Evolutionary conservation across 2,113 vertebrate species (phyloP).

Genomic region (Alces alces): DNA sequence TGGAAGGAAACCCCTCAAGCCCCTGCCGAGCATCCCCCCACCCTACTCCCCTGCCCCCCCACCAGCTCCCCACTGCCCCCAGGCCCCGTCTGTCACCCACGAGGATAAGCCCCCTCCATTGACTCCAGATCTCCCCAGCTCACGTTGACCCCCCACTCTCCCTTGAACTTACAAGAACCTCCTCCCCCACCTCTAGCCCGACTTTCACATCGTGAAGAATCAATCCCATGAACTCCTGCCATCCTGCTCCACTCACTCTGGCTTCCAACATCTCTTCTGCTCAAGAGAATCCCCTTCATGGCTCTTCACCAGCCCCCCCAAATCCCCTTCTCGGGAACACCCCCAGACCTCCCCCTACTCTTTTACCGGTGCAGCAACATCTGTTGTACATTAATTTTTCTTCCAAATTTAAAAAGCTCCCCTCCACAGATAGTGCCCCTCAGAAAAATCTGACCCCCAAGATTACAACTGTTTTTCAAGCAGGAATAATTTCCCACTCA

Average conservation of each 20-base stretch:
- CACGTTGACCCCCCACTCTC: neutral
- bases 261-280: neutral
- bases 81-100: neutral
- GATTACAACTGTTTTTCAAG: neutral
- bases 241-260: neutral
- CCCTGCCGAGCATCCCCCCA: neutral
- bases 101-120: neutral
- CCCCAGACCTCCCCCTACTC: neutral
- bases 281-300: neutral
- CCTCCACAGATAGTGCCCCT: neutral
- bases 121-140: neutral
- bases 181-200: no score
- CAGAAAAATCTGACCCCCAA: neutral
- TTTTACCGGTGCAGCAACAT: neutral
- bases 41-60: no score
- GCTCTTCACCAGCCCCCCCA: neutral
- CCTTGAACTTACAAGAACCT: neutral
- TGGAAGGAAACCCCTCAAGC: no score
- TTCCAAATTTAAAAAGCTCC: neutral
- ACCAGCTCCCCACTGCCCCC: neutral
- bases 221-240: neutral
- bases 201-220: neutral
- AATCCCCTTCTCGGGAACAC: neutral
- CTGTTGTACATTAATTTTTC: neutral
- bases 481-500: neutral